Percentiles rank a stretch among this genome's conserved stretches.
Conservation (phyloP, 2,797 vertebrate genomes). For the Melopsittacus undulatus region DNA sequence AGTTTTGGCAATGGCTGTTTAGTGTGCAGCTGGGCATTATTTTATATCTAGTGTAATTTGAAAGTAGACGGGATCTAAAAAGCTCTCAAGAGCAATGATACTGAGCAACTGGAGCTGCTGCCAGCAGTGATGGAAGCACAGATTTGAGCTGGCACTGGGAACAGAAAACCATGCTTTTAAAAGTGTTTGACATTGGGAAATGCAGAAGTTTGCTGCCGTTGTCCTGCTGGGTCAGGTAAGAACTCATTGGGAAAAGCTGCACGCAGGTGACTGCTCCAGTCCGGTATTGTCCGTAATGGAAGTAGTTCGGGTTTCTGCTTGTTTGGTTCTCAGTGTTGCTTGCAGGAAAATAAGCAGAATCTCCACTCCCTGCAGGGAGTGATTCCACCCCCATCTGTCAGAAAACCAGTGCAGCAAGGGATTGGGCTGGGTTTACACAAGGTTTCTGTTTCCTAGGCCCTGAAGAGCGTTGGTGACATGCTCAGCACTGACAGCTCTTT, state of each 20-base stretch:
- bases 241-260: not conserved
- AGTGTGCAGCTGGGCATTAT: not conserved
- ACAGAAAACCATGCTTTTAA: not conserved
- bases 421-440: not conserved
- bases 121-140: not conserved
- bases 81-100: not conserved
- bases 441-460: not conserved
- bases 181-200: not conserved
- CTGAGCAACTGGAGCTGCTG: not conserved
- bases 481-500: not conserved
- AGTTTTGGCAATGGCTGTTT: not conserved
- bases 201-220: not conserved
- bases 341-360: not conserved
- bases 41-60: not conserved
- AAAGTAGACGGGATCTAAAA: constrained; percentile 12
- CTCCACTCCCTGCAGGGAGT: not conserved
- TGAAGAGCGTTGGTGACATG: not conserved
- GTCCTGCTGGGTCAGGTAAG: not conserved
- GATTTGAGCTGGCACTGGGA: not conserved
- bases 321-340: not conserved
- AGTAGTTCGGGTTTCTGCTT: not conserved
- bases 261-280: not conserved
- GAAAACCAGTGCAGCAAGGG: not conserved
- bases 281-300: not conserved
- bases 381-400: not conserved